These are phyloP conservation scores for Sclerodermus sp. DNA, from an alignment of 2,888 invertebrate genomes.

Conservation along the genomic window DNA sequence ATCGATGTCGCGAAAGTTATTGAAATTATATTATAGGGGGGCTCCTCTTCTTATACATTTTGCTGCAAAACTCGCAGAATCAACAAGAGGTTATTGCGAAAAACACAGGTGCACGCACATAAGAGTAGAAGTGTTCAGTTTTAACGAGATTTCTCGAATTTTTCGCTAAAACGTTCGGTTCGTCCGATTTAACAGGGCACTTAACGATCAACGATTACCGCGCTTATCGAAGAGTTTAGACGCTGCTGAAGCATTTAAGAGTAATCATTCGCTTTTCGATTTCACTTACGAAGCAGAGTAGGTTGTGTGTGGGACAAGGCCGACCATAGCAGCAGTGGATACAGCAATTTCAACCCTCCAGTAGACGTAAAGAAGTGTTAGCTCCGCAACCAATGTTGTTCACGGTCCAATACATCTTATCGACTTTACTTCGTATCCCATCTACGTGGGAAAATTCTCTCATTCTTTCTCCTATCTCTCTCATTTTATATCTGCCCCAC, in stretches of 20 bases:
- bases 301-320: conserved; percentile 8
- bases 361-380: conserved; percentile 36
- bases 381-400: conserved; percentile 35
- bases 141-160: neutral
- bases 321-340: conserved; percentile 17
- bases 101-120: too few species aligned
- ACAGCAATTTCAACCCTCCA: conserved; percentile 29
- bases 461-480: conserved; percentile 19
- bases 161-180: neutral
- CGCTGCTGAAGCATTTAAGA: conserved; percentile 1
- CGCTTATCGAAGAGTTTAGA: too few species aligned
- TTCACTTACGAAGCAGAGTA: conserved; percentile 14
- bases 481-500: neutral
- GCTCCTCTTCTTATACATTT: too few species aligned
- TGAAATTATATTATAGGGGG: too few species aligned
- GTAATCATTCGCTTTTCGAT: conserved; percentile 16
- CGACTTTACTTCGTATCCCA: conserved; percentile 41
- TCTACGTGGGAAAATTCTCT: conserved; percentile 36
- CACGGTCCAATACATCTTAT: conserved; percentile 42
- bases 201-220: too few species aligned
- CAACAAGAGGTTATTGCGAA: too few species aligned
- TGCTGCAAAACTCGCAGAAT: too few species aligned
- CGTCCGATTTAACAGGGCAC: neutral
- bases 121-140: too few species aligned
- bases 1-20: too few species aligned